Percentiles rank a stretch among this genome's conserved stretches.
phyloP scores from a whole-genome alignment of 2,888 invertebrate genomes.

The Atrina japonica region DNA sequence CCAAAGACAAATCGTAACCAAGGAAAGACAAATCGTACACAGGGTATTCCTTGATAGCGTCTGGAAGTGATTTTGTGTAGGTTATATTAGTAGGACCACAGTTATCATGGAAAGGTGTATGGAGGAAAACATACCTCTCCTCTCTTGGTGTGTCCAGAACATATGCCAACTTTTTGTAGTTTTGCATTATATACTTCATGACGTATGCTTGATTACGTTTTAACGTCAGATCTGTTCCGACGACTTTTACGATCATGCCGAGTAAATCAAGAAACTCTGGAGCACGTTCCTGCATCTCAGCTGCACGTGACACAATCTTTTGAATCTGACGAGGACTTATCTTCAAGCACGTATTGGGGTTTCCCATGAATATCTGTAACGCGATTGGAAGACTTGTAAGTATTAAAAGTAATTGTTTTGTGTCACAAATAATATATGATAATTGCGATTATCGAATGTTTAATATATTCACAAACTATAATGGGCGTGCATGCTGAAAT shows the following conservation, averaged over 20 bases:
- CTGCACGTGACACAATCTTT: slow-evolving; percentile 77
- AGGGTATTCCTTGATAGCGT: too few species aligned
- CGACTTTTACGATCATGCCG: slow-evolving; percentile 77
- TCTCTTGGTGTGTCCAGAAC: slow-evolving; percentile 75
- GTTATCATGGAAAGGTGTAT: too few species aligned
- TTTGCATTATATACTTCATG: slow-evolving; percentile 80
- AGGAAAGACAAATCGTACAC: too few species aligned
- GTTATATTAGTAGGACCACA: too few species aligned
- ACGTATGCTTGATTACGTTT: slow-evolving; percentile 80
- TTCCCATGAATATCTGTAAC: slow-evolving; percentile 77
- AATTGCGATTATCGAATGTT: too few species aligned
- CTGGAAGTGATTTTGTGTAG: too few species aligned
- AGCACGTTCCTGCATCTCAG: slow-evolving; percentile 75
- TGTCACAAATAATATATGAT: neutral
- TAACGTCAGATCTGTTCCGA: slow-evolving; percentile 77
- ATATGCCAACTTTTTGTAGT: slow-evolving; percentile 78
- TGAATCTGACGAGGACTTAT: slow-evolving; percentile 78
- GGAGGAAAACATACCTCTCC: slow-evolving; percentile 72
- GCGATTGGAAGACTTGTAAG: neutral
- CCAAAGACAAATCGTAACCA: too few species aligned
- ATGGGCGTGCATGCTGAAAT: neutral
- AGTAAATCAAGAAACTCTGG: slow-evolving; percentile 79
- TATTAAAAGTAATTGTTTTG: neutral
- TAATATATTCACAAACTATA: too few species aligned
- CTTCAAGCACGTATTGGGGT: slow-evolving; percentile 78